phyloP scores from a whole-genome alignment of 2,113 vertebrate genomes.

The Phrynocephalus versicolor region DNA sequence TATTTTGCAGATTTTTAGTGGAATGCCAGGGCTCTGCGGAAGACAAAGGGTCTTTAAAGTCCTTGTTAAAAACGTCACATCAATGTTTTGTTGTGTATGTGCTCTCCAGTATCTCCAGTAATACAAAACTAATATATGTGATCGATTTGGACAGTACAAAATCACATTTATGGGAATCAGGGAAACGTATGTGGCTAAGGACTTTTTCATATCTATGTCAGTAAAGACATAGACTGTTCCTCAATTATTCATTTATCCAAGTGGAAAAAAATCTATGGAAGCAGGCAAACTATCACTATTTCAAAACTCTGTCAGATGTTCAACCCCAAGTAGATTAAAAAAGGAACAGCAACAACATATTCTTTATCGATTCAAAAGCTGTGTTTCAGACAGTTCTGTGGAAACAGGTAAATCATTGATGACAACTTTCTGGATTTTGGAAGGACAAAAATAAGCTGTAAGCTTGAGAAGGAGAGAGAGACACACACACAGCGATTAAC shows the following conservation, averaged over 20 bases:
- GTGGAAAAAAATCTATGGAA: background rate
- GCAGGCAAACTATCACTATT: slow-evolving; percentile 3
- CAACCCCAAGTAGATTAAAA: slow-evolving; percentile 31
- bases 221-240: background rate
- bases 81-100: background rate
- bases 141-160: background rate
- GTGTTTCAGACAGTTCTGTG: slow-evolving; percentile 38
- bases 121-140: background rate
- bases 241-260: slow-evolving; percentile 6
- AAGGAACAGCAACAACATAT: background rate
- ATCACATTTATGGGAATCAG: background rate
- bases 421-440: slow-evolving; percentile 27
- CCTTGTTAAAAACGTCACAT: background rate
- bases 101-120: no score
- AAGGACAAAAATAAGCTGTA: slow-evolving; percentile 20
- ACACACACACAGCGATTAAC: slow-evolving; percentile 14
- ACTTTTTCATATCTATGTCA: background rate
- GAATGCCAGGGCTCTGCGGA: slow-evolving; percentile 36
- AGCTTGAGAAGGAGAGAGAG: slow-evolving; percentile 23
- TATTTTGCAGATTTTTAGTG: background rate
- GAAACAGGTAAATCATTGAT: slow-evolving; percentile 22
- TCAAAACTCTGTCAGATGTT: slow-evolving; percentile 29
- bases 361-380: slow-evolving; percentile 21
- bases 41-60: slow-evolving; percentile 51
- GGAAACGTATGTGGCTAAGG: background rate